Conservation (phyloP, 2,113 vertebrate genomes). For the Triplophysa dalaica region DNA sequence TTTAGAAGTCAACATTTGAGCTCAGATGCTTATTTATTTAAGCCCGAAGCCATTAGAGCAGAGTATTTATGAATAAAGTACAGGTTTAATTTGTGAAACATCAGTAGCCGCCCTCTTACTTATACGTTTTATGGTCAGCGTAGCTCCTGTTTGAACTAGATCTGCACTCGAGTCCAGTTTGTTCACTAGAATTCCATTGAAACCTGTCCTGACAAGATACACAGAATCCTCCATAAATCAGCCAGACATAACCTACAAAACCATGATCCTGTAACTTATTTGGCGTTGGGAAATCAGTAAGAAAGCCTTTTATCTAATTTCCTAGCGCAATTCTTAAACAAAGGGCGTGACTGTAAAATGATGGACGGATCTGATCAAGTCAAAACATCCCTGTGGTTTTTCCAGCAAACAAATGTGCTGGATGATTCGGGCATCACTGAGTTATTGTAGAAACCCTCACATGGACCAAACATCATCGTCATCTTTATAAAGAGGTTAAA, state of each 20-base stretch:
- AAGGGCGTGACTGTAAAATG: conserved; percentile 3
- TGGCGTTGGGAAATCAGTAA: background rate
- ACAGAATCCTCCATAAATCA: conserved; percentile 2
- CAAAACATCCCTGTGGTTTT: background rate
- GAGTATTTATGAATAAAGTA: too few species aligned
- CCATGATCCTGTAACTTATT: background rate
- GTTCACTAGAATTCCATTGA: background rate
- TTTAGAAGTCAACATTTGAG: too few species aligned
- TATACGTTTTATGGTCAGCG: too few species aligned
- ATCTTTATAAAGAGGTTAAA: background rate
- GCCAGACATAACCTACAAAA: background rate
- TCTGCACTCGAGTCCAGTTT: background rate
- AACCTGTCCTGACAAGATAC: background rate
- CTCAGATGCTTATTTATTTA: too few species aligned
- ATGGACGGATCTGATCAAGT: conserved; percentile 8
- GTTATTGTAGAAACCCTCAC: background rate
- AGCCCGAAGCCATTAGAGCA: too few species aligned
- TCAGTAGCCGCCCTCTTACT: too few species aligned
- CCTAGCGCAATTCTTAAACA: background rate
- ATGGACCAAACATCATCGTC: background rate
- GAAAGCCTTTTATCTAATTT: conserved; percentile 6
- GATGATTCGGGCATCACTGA: background rate
- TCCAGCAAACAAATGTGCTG: background rate
- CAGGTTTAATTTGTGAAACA: too few species aligned
- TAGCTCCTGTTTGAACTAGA: too few species aligned